These are phyloP conservation scores for Conus canariensis DNA, from an alignment of 2,888 invertebrate species.

Conservation along the genomic window DNA sequence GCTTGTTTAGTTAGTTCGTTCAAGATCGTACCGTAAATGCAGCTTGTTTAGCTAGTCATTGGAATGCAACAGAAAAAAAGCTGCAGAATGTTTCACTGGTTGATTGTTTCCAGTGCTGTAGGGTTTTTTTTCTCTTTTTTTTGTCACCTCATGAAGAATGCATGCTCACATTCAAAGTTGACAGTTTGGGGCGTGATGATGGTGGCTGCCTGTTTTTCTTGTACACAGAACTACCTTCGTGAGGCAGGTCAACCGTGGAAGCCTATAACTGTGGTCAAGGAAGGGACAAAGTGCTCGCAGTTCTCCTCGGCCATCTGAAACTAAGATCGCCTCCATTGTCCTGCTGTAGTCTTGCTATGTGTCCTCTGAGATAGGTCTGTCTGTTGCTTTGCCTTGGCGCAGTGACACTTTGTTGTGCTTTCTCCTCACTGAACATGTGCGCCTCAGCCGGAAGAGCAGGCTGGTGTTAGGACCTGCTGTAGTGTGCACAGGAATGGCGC, in stretches of 20 bases:
- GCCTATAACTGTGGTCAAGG: constrained; percentile 56
- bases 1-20: too few species aligned
- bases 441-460: too few species aligned
- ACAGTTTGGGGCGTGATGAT: not conserved
- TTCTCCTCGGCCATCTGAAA: constrained; percentile 52
- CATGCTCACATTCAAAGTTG: too few species aligned
- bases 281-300: constrained; percentile 53
- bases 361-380: not conserved
- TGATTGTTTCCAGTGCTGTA: too few species aligned
- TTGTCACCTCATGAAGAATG: too few species aligned
- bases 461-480: not conserved
- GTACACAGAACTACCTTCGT: constrained; percentile 52
- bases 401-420: not conserved
- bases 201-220: not conserved
- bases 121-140: too few species aligned
- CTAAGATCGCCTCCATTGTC: not conserved
- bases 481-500: not conserved
- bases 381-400: not conserved
- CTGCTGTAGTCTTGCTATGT: not conserved
- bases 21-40: too few species aligned
- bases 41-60: too few species aligned
- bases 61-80: too few species aligned
- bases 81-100: too few species aligned
- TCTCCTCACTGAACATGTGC: not conserved
- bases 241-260: constrained; percentile 40